Base-by-base conservation (phyloP, 1,140 invertebrate genomes). In the Aphaenogaster rudis region DNA sequence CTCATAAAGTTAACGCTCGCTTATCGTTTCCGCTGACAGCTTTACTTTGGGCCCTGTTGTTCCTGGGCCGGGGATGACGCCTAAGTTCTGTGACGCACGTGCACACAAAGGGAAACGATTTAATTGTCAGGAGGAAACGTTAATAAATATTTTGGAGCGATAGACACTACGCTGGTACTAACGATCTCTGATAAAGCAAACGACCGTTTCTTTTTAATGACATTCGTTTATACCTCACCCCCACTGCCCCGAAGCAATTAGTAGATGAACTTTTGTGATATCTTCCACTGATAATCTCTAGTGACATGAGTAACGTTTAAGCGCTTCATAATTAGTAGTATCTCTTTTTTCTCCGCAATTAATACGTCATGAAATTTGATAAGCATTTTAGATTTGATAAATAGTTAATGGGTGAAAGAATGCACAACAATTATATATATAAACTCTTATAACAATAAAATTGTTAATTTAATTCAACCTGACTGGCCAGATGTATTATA, bases 111-210 rank as follows among this genome's bases (percentile, higher is more conserved):
- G 11, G 87, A 13, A 80, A 54, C 50, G 85, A 91, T 89, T 91
- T 88, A 87, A 91, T 91, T 88, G 86, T 74, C 69, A 66, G 57
- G 13, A 79, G 79, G 17, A 61, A 67, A 72, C 39, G 63, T 80
- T 81, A 67, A 64, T 72, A 84, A 48, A 84, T 74, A 78, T 77
- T 50, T 91, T 28, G 59, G 15, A 54, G 9, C 36, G 28, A 88
- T 87, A 88, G 59, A 66, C 13, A 21, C 36, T 28, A 78, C 50
- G 57, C 50, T 4, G 50, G 54, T 78, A 72, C 78, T 78, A 86
- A 87, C 66, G 86, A 91, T 89, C 36, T 33, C 7, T 39, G 90
- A 91, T 91, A 91, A 91, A 86, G 39, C 7, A 78, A 86, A 85
- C 48, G 17, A 79, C 9, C 39, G 61, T 85, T 89, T 87, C 69